Evolutionary conservation across 1,140 invertebrate species (phyloP), one percentile per base, ranked within the genome.

Genomic region (Homalodisca vitripennis): DNA sequence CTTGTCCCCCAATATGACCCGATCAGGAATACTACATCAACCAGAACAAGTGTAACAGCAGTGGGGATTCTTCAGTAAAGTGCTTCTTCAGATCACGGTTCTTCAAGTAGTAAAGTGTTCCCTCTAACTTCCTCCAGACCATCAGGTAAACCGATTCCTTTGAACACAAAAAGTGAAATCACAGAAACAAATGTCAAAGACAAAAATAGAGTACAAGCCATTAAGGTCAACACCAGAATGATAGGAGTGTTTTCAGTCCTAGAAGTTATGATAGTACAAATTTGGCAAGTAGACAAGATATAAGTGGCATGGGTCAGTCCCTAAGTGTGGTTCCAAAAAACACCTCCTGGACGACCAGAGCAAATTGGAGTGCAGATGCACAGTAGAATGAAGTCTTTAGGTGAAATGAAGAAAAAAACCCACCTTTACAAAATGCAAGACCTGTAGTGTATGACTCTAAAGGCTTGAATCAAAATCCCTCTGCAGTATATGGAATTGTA

Each of bases 381-480:
- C 3, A 51, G n/a, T 51, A 20, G n/a, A 20, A 51, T 51, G 48
- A 51, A n/a, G 22, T 14, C 17, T 14, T 31, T 29, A 63, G 30
- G 31, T n/a, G 17, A 63, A 63, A 29, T 31, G n/a, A n/a, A 32
- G 34, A 63, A 10, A 29, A 32, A 63, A 63, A 13, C 17, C 60
- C 29, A 31, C 29, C 60, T 2, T 14, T 32, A n/a, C 17, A 3
- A 20, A 32, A 29, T 1, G 13, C 30, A 30, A 63, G 60, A 63
- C 30, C 60, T 32, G 30, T 63, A 32, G 60, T 63, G 1, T 32
- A 63, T 31, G 60, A 63, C 12, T 63, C 60, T 14, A 63, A 31
- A 32, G 31, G 60, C n/a, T 13, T 29, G 1, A 63, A 29, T n/a
- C 60, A 63, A n/a, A 22, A 63, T 14, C 27, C 60, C 14, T 29